Conservation (phyloP, 2,113 vertebrate species). For the Larimichthys crocea region DNA sequence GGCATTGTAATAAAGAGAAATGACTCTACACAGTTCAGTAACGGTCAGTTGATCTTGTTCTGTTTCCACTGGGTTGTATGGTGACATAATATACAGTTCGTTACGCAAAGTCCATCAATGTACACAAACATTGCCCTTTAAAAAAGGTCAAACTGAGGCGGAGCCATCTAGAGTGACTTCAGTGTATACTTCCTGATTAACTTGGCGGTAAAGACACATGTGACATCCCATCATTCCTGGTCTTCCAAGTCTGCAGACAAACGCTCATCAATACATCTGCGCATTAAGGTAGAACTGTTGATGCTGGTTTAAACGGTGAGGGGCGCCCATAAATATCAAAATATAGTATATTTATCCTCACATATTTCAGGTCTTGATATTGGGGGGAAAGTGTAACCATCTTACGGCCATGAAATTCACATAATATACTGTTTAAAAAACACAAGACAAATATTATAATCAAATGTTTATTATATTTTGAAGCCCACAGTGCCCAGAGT, state of each 20-base stretch:
- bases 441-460: neutral
- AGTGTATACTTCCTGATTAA: neutral
- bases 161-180: too few species aligned
- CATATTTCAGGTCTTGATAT: too few species aligned
- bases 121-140: neutral
- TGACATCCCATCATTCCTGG: neutral
- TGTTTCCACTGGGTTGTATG: too few species aligned
- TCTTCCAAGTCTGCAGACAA: constrained; percentile 6
- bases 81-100: too few species aligned
- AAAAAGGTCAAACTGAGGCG: too few species aligned
- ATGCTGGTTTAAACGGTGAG: too few species aligned
- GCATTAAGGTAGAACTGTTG: neutral
- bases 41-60: too few species aligned
- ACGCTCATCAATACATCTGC: neutral
- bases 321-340: too few species aligned
- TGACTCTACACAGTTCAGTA: too few species aligned
- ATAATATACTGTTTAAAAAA: neutral
- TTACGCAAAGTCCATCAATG: too few species aligned
- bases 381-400: neutral
- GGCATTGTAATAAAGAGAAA: neutral
- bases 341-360: neutral
- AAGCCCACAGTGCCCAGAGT: constrained; percentile 30
- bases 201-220: neutral
- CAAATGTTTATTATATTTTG: constrained; percentile 10
- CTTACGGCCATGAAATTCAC: neutral